Evolutionary conservation across 1,140 invertebrate species (phyloP).

Genomic region (Tetragonula clypearis): DNA sequence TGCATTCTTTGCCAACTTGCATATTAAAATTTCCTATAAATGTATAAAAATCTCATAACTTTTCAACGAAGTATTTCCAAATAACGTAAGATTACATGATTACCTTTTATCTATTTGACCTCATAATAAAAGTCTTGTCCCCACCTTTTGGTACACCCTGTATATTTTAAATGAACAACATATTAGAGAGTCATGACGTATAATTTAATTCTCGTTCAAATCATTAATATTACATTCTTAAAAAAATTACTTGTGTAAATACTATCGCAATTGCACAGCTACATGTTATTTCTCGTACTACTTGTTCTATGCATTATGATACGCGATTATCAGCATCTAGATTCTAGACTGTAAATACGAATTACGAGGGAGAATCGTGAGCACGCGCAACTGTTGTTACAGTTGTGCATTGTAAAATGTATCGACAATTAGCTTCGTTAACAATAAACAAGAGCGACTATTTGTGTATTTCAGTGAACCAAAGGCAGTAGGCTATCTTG

Average conservation of each 20-base stretch:
- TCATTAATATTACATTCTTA: not conserved
- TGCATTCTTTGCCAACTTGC: too few species aligned
- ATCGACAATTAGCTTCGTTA: conserved; percentile 31
- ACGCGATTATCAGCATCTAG: not conserved
- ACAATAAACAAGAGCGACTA: conserved; percentile 20
- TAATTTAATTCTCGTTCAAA: not conserved
- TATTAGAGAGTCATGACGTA: not conserved
- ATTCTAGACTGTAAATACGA: conserved; percentile 51
- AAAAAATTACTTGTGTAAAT: not conserved
- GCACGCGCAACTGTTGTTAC: not conserved
- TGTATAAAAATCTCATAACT: too few species aligned
- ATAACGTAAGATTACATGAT: too few species aligned
- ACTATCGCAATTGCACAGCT: conserved; percentile 6
- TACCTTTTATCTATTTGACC: too few species aligned
- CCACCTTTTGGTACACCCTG: too few species aligned
- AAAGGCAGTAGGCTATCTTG: not conserved
- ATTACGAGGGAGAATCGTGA: not conserved
- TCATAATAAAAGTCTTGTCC: too few species aligned
- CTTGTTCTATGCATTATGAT: not conserved
- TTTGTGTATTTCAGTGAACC: not conserved
- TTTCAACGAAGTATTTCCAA: too few species aligned
- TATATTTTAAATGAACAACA: not conserved
- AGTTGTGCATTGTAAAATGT: conserved; percentile 45
- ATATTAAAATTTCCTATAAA: too few species aligned
- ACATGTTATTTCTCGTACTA: not conserved